phyloP scores from a whole-genome alignment of 2,888 invertebrate genomes.

The Rhagonycha fulva region DNA sequence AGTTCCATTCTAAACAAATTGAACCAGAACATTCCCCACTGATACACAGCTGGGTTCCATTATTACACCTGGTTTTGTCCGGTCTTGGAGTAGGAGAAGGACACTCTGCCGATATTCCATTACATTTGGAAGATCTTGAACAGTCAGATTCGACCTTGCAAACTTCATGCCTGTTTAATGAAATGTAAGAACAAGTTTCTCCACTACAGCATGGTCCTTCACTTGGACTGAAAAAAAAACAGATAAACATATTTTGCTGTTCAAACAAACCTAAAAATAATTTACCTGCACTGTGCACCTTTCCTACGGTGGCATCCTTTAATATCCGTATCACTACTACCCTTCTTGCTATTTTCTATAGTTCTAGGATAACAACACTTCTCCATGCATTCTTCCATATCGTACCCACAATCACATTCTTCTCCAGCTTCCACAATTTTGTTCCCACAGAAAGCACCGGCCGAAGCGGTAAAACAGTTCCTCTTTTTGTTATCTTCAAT shows the following conservation, averaged over 20 bases:
- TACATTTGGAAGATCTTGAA: constrained; percentile 85
- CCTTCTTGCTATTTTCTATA: constrained; percentile 71
- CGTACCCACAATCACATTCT: constrained; percentile 97
- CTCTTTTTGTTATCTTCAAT: constrained; percentile 88
- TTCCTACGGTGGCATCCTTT: constrained; percentile 79
- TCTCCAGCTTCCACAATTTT: constrained; percentile 98
- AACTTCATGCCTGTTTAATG: constrained; percentile 65
- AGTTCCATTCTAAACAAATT: constrained; percentile 92
- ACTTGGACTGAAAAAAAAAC: constrained; percentile 76
- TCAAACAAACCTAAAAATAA: background rate
- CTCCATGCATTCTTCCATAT: constrained; percentile 87
- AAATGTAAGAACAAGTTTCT: constrained; percentile 77
- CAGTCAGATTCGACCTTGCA: constrained; percentile 90
- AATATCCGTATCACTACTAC: constrained; percentile 68
- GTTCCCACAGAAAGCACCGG: constrained; percentile 98
- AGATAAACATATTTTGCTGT: constrained; percentile 27
- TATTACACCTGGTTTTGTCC: constrained; percentile 94
- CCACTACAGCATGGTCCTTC: constrained; percentile 96
- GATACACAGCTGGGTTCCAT: constrained; percentile 85
- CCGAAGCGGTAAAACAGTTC: constrained; percentile 91
- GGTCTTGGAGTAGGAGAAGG: constrained; percentile 80
- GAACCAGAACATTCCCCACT: constrained; percentile 93
- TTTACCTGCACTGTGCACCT: constrained; percentile 79
- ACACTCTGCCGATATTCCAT: constrained; percentile 84
- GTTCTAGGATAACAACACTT: constrained; percentile 92